Evolutionary conservation across 2,888 invertebrate genomes (phyloP).

Genomic region (Lamellibrachia columna): DNA sequence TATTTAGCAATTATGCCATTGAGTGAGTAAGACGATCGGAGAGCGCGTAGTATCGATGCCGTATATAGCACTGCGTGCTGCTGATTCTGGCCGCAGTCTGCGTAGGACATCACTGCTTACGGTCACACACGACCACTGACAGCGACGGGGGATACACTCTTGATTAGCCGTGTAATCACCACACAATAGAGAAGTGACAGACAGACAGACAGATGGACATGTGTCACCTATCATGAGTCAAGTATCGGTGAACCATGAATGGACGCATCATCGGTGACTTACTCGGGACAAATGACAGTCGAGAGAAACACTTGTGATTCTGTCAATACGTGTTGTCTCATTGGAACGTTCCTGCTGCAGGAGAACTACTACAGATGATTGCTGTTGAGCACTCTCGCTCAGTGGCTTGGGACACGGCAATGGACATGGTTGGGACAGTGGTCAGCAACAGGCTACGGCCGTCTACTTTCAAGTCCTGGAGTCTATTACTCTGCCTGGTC

Average conservation of each 20-base stretch:
- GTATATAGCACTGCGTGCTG: not conserved
- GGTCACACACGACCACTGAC: not conserved
- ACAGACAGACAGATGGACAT: not conserved
- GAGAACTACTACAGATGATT: not conserved
- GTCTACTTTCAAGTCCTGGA: not conserved
- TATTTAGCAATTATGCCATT: conserved; percentile 10
- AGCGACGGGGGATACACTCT: not conserved
- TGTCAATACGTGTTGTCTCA: not conserved
- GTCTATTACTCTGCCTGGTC: not conserved
- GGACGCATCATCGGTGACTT: not conserved
- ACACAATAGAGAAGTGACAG: not conserved
- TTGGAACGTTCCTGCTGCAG: not conserved
- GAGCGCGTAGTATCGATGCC: not conserved
- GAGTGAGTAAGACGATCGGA: not conserved
- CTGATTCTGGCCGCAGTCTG: not conserved
- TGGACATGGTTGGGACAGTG: not conserved
- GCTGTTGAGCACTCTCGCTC: not conserved
- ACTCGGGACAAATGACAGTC: not conserved
- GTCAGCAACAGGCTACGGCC: not conserved
- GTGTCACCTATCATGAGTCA: not conserved
- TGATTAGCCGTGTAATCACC: not conserved
- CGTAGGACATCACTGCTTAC: not conserved
- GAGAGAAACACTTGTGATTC: not conserved
- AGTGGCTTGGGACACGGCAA: not conserved
- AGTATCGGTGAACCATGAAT: not conserved